phyloP scores from a whole-genome alignment of 2,888 invertebrate species.

The Aquatica leii region DNA sequence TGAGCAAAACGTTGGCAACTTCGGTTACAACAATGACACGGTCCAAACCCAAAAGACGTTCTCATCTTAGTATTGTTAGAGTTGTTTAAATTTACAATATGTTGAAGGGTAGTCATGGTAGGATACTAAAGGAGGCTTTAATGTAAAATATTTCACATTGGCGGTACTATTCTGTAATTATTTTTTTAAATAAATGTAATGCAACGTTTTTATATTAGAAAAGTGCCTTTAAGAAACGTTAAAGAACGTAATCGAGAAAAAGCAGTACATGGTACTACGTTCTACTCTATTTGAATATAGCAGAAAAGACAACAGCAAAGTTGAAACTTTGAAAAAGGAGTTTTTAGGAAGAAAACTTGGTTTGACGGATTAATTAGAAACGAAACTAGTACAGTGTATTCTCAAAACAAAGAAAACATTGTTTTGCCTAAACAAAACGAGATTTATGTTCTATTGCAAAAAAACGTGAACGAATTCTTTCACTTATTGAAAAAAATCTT shows the following conservation, averaged over 20 bases:
- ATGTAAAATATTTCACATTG: not conserved
- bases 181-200: not conserved
- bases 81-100: not conserved
- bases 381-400: too few relatives aligned
- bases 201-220: not conserved
- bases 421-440: not conserved
- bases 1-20: too few relatives aligned
- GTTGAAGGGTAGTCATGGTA: not conserved
- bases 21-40: too few relatives aligned
- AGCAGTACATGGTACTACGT: not conserved
- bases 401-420: too few relatives aligned
- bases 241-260: not conserved
- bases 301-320: not conserved
- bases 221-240: not conserved
- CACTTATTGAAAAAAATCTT: not conserved
- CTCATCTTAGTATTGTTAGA: too few relatives aligned
- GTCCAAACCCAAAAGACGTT: too few relatives aligned
- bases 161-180: not conserved
- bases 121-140: not conserved
- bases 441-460: not conserved
- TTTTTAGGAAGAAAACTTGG: not conserved
- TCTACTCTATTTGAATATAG: not conserved
- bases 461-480: not conserved
- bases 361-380: too few relatives aligned
- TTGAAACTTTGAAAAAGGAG: not conserved